phyloP scores from a whole-genome alignment of 1,140 invertebrate species.

The Drosophila subobscura region DNA sequence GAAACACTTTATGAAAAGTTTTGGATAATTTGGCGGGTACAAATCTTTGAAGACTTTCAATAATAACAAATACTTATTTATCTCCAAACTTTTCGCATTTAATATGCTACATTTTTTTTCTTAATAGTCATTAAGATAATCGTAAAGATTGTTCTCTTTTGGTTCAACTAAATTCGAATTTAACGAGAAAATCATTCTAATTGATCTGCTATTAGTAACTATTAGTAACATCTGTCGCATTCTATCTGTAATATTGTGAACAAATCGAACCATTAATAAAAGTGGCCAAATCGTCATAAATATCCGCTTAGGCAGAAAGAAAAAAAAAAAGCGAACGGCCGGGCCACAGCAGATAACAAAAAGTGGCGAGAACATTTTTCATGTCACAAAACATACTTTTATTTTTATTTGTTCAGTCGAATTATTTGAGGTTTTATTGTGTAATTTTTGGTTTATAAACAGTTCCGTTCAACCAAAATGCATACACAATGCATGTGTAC shows the following conservation, averaged over 20 bases:
- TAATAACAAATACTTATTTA: too few relatives aligned
- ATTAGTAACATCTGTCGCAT: conserved; percentile 46
- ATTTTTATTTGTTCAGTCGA: conserved; percentile 37
- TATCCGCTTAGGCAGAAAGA: conserved; percentile 29
- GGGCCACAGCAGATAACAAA: conserved; percentile 33
- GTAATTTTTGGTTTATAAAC: conserved; percentile 6
- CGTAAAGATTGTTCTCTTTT: neutral
- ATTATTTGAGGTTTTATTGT: too few relatives aligned
- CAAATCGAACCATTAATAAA: conserved; percentile 24
- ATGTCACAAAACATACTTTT: conserved; percentile 17
- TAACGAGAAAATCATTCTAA: conserved; percentile 49
- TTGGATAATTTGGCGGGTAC: too few relatives aligned
- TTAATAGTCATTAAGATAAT: too few relatives aligned
- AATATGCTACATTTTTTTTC: too few relatives aligned
- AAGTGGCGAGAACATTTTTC: conserved; percentile 62
- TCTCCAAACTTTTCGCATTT: too few relatives aligned
- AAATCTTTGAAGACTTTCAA: too few relatives aligned
- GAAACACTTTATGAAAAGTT: too few relatives aligned
- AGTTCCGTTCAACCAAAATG: too few relatives aligned
- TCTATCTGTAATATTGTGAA: conserved; percentile 13
- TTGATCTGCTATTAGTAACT: conserved; percentile 65
- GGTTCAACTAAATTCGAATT: conserved; percentile 16
- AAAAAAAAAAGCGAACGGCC: conserved; percentile 62
- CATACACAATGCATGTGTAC: too few relatives aligned
- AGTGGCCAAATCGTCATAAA: conserved; percentile 7